phyloP scores from a whole-genome alignment of 92 coral and sea anemone species.

The Porites evermanni region DNA sequence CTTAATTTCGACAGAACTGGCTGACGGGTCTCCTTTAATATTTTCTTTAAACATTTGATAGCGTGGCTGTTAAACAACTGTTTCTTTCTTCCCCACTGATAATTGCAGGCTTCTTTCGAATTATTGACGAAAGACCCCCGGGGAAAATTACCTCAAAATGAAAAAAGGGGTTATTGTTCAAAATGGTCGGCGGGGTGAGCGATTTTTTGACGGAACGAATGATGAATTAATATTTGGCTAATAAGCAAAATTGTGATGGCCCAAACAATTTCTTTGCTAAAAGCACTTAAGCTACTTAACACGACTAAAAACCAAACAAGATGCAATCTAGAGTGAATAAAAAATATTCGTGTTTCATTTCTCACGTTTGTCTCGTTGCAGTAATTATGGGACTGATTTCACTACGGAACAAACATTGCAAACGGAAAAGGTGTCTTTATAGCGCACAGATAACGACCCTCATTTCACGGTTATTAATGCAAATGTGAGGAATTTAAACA shows the following conservation, averaged over 20 bases:
- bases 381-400: slow-evolving; percentile 7
- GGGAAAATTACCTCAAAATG: slow-evolving; percentile 42
- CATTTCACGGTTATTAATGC: slow-evolving; percentile 26
- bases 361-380: slow-evolving; percentile 11
- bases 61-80: slow-evolving; percentile 56
- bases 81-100: slow-evolving; percentile 24
- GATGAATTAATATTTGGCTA: slow-evolving; percentile 57
- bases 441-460: slow-evolving; percentile 7
- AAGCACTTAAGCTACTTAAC: slow-evolving; percentile 64
- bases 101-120: slow-evolving; percentile 30
- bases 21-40: slow-evolving; percentile 18
- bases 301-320: slow-evolving; percentile 49
- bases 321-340: slow-evolving; percentile 35
- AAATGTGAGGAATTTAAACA: slow-evolving; percentile 24
- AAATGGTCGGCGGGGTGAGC: slow-evolving; percentile 25
- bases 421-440: slow-evolving; percentile 7
- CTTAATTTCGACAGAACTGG: background rate
- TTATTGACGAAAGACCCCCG: slow-evolving; percentile 28
- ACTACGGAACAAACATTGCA: slow-evolving; percentile 14
- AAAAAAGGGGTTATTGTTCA: slow-evolving; percentile 28
- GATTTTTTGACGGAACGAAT: slow-evolving; percentile 29
- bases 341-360: background rate
- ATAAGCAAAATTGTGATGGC: slow-evolving; percentile 43
- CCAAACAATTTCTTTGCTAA: slow-evolving; percentile 42
- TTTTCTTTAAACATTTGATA: slow-evolving; percentile 15